phyloP scores from a whole-genome alignment of 2,113 vertebrate species.

The Bos javanicus region DNA sequence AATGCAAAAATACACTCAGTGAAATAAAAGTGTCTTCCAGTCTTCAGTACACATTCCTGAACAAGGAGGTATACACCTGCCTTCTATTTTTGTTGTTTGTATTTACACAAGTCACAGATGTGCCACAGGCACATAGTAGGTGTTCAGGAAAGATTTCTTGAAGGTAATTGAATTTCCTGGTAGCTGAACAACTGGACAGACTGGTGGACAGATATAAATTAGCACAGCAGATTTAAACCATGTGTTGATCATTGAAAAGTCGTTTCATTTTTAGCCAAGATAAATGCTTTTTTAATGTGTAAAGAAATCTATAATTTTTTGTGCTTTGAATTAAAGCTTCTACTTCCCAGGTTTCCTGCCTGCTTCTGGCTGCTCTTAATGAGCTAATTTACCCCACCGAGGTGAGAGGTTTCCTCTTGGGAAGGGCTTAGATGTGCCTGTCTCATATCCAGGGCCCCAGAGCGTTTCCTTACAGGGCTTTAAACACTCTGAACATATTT shows the following conservation, averaged over 20 bases:
- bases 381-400: constrained; percentile 74
- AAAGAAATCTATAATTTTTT: constrained; percentile 78
- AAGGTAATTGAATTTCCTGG: constrained; percentile 65
- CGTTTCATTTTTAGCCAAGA: constrained; percentile 77
- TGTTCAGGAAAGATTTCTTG: constrained; percentile 37
- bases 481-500: constrained; percentile 70
- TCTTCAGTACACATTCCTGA: neutral
- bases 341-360: constrained; percentile 72
- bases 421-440: constrained; percentile 68
- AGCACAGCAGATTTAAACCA: constrained; percentile 72
- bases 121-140: constrained; percentile 56
- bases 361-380: constrained; percentile 70
- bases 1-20: neutral
- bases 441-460: constrained; percentile 71
- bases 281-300: constrained; percentile 78
- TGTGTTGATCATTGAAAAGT: constrained; percentile 72
- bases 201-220: constrained; percentile 70
- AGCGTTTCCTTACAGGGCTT: constrained; percentile 72
- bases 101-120: neutral
- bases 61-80: neutral
- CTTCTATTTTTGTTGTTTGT: constrained; percentile 10
- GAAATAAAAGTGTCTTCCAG: neutral
- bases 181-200: constrained; percentile 57
- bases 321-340: constrained; percentile 73
- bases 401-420: constrained; percentile 75